phyloP scores from a whole-genome alignment of 2,797 vertebrate genomes.

The Gymnoscopelus braueri region DNA sequence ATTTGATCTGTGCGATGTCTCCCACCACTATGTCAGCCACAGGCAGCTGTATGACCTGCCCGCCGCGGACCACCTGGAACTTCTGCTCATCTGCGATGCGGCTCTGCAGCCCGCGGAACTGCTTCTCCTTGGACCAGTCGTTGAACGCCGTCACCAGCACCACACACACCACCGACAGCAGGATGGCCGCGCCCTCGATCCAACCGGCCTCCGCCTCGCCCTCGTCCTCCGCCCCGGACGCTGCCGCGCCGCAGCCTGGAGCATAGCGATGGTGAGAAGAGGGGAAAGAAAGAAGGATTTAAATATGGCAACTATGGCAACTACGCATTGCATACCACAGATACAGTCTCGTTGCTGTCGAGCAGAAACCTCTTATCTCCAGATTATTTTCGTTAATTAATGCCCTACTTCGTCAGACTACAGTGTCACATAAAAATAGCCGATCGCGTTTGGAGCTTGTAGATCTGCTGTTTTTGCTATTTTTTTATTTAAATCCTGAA shows the following conservation, averaged over 20 bases:
- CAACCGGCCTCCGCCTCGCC: conserved; percentile 95
- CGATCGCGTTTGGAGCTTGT: no score
- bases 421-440: neutral
- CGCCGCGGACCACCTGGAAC: conserved; percentile 92
- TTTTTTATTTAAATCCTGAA: no score
- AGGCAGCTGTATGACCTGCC: conserved; percentile 93
- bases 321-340: no score
- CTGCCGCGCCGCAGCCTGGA: conserved; percentile 84
- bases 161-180: conserved; percentile 95
- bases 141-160: conserved; percentile 98
- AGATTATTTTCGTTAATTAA: no score
- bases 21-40: conserved; percentile 95
- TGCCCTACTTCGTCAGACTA: no score
- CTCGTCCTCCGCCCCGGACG: conserved; percentile 75
- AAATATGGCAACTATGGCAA: no score
- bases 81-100: conserved; percentile 99
- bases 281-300: neutral
- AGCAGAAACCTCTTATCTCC: no score
- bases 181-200: conserved; percentile 97
- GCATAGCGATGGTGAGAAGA: neutral
- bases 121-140: conserved; percentile 99
- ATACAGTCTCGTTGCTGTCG: no score
- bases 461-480: no score
- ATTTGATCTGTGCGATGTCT: conserved; percentile 97
- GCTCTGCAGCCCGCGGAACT: conserved; percentile 96